phyloP scores from a whole-genome alignment of 2,113 vertebrate genomes.

The Chroicocephalus ridibundus region DNA sequence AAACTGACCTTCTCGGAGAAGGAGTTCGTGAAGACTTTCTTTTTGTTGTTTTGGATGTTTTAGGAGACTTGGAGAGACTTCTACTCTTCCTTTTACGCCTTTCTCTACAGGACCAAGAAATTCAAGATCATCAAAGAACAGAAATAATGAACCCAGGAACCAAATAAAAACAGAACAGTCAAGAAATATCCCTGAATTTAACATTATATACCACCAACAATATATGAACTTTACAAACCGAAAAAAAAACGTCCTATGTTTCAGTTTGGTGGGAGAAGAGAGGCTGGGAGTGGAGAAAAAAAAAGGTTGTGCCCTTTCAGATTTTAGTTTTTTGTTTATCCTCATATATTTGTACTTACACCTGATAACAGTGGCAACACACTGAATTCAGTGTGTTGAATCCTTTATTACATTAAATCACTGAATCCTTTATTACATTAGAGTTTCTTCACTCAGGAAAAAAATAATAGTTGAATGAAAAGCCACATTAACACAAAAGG shows the following conservation, averaged over 20 bases:
- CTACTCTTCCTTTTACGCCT: slow-evolving; percentile 84
- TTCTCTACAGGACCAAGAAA: slow-evolving; percentile 72
- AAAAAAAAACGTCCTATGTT: rapidly evolving
- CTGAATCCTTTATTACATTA: background rate
- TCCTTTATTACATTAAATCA: background rate
- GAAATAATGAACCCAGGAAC: background rate
- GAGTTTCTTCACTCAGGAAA: background rate
- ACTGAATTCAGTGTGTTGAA: background rate
- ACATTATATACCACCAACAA: background rate
- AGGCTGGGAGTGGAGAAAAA: background rate
- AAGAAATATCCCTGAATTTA: background rate
- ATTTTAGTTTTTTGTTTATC: background rate
- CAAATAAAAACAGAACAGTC: background rate
- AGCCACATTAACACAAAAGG: background rate
- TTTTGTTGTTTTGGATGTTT: slow-evolving; percentile 81
- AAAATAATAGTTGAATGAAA: background rate
- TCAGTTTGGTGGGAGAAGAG: background rate
- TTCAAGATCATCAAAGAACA: background rate
- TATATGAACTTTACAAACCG: background rate
- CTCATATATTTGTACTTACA: background rate
- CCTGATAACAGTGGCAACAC: background rate
- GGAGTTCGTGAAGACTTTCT: slow-evolving; percentile 84
- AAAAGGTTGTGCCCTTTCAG: background rate
- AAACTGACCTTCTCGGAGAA: slow-evolving; percentile 84
- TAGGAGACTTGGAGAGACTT: slow-evolving; percentile 82